These are phyloP conservation scores for Archilochus colubris DNA, from an alignment of 2,113 vertebrate genomes.

Conservation along the genomic window DNA sequence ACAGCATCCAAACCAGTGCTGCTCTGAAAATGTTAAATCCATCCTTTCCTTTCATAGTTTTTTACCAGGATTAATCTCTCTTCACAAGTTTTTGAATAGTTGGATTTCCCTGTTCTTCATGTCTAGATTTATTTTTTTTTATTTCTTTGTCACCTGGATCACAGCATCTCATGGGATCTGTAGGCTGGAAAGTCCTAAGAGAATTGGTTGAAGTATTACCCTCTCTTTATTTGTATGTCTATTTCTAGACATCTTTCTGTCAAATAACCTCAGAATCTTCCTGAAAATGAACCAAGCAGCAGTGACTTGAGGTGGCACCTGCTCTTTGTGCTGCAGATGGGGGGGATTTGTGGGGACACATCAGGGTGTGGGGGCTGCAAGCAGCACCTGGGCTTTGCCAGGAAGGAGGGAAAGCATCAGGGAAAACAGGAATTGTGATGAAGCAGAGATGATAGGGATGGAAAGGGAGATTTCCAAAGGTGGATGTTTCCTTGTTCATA, in stretches of 20 bases:
- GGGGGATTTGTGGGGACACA: background rate
- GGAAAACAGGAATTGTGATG: background rate
- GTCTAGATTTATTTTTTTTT: background rate
- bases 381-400: background rate
- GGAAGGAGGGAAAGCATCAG: background rate
- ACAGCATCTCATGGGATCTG: background rate
- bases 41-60: background rate
- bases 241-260: background rate
- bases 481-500: background rate
- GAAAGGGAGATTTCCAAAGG: background rate
- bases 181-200: background rate
- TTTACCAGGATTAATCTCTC: background rate
- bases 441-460: background rate
- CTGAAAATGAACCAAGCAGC: background rate
- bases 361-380: accelerated
- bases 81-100: background rate
- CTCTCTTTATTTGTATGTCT: background rate
- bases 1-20: background rate
- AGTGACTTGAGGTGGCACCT: background rate
- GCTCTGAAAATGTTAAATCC: background rate
- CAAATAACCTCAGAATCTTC: background rate
- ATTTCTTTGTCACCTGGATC: background rate
- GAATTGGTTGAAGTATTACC: background rate
- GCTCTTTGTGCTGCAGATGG: background rate
- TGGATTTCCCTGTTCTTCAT: background rate